Conservation (phyloP, 2,888 invertebrate species). For the Argyra leucocephala region DNA sequence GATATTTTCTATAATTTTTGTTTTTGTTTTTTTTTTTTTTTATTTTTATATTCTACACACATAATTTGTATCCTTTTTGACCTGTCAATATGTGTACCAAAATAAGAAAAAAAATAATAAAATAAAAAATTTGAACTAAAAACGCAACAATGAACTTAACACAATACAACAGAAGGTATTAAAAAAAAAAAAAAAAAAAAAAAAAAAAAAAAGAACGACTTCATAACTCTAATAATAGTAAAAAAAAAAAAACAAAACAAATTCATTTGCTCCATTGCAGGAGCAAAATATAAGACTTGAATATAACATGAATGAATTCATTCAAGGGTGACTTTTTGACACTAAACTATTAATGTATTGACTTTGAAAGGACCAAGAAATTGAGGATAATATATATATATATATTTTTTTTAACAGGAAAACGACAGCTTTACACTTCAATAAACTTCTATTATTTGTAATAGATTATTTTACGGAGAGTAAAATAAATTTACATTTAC, state of each 20-base stretch:
- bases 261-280: no score
- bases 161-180: background rate
- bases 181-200: no score
- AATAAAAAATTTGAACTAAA: background rate
- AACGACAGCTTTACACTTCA: background rate
- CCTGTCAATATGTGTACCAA: background rate
- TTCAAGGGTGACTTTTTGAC: slow-evolving; percentile 4
- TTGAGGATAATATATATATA: background rate
- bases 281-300: background rate
- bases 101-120: background rate
- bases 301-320: background rate
- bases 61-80: background rate
- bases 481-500: background rate
- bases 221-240: no score
- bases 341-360: background rate
- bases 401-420: background rate
- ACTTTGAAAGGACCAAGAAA: background rate
- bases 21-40: no score
- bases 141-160: background rate
- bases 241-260: no score
- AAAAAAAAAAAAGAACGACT: no score
- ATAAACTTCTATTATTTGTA: background rate
- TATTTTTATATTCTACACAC: no score
- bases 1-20: no score
- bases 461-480: background rate